These are phyloP conservation scores for Mycogona germanica DNA, from an alignment of 2,888 invertebrate genomes.

Conservation along the genomic window DNA sequence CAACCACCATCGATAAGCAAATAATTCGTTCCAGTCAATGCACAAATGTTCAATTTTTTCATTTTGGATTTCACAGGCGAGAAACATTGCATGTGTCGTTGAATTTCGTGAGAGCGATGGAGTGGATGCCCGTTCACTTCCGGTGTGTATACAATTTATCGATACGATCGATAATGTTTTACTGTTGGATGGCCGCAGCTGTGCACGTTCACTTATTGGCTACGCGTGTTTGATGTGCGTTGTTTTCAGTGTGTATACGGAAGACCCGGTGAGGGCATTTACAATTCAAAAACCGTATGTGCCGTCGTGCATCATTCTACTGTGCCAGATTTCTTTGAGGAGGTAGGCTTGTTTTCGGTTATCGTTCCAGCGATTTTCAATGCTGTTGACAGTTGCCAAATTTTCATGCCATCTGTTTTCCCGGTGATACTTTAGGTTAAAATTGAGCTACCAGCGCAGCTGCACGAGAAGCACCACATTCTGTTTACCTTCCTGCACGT, in stretches of 20 bases:
- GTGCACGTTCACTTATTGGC: background rate
- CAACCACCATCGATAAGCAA: too few relatives aligned
- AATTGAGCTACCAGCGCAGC: slow-evolving; percentile 70
- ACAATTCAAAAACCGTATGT: slow-evolving; percentile 47
- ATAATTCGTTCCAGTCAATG: too few relatives aligned
- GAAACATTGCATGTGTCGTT: slow-evolving; percentile 85
- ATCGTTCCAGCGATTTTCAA: background rate
- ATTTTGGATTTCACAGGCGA: slow-evolving; percentile 51
- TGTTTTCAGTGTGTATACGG: slow-evolving; percentile 55
- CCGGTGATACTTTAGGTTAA: slow-evolving; percentile 46
- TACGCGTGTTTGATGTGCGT: background rate
- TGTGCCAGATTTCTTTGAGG: slow-evolving; percentile 82
- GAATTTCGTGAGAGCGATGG: slow-evolving; percentile 75
- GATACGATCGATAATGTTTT: background rate
- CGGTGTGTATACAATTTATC: background rate
- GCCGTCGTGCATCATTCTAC: slow-evolving; percentile 78
- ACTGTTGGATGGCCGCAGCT: background rate
- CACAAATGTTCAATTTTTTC: too few relatives aligned
- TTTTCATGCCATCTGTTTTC: too few relatives aligned
- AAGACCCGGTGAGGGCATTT: slow-evolving; percentile 46
- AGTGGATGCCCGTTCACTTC: slow-evolving; percentile 47
- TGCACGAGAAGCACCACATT: slow-evolving; percentile 76
- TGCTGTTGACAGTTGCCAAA: too few relatives aligned
- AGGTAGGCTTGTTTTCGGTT: slow-evolving; percentile 36
- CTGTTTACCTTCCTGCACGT: slow-evolving; percentile 94